A percentile compares a stretch with the other conserved stretches of the same genome.
phyloP scores from a whole-genome alignment of 1,140 invertebrate species.

The Magallana angulata region DNA sequence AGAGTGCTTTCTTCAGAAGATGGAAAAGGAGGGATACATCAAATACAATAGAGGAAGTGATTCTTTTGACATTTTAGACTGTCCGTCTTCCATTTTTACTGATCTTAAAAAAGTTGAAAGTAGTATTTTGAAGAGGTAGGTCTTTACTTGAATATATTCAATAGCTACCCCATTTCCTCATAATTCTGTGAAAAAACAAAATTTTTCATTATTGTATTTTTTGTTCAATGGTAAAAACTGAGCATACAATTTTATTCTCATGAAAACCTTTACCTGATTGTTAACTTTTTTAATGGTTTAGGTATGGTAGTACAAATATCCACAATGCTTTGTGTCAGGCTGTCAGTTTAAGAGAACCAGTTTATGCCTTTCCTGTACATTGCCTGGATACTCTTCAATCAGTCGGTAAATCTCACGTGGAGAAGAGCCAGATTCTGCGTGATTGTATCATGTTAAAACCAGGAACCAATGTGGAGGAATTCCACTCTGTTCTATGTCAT shows the following conservation, averaged over 20 bases:
- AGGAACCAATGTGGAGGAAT: conserved; percentile 57
- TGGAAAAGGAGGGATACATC: conserved; percentile 48
- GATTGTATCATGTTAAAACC: conserved; percentile 62
- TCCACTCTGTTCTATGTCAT: conserved; percentile 57
- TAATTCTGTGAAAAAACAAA: background rate
- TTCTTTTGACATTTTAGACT: conserved; percentile 1
- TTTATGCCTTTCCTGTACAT: conserved; percentile 59
- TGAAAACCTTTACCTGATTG: too few species aligned
- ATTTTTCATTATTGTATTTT: background rate
- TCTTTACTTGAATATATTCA: background rate
- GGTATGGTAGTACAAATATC: conserved; percentile 59
- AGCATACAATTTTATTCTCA: too few species aligned
- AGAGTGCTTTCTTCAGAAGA: conserved; percentile 54
- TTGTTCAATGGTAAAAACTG: too few species aligned
- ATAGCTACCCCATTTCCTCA: too few species aligned
- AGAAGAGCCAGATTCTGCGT: conserved; percentile 40
- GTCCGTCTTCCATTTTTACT: background rate
- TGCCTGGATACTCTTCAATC: conserved; percentile 57
- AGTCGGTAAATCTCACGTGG: conserved; percentile 41
- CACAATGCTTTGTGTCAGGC: conserved; percentile 56
- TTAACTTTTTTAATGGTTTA: background rate
- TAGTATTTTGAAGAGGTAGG: conserved; percentile 49
- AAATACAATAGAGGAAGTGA: conserved; percentile 46
- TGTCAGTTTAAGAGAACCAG: conserved; percentile 56
- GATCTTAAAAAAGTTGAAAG: conserved; percentile 18